Evolutionary conservation across 2,113 vertebrate genomes (phyloP).

Genomic region (Semnopithecus entellus): DNA sequence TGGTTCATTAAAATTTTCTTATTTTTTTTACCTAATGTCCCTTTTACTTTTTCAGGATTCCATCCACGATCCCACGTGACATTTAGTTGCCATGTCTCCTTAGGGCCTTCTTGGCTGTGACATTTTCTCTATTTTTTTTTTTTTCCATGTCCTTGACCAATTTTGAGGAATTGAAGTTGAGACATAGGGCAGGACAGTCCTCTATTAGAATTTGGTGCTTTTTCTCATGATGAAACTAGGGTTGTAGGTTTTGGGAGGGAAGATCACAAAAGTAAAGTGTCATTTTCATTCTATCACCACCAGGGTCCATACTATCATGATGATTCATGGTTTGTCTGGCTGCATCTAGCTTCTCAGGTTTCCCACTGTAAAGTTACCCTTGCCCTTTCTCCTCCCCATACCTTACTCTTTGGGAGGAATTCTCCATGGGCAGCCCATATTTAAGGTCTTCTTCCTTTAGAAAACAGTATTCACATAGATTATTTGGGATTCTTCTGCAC

Average conservation of each 20-base stretch:
- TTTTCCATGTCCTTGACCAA: background rate
- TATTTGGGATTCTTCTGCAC: background rate
- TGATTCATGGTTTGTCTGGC: background rate
- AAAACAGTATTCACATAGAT: too few relatives aligned
- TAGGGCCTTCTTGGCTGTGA: background rate
- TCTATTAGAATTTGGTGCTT: background rate
- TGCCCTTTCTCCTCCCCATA: rapidly evolving
- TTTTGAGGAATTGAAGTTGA: background rate
- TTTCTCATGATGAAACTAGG: background rate
- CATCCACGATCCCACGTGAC: background rate
- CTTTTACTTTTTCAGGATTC: background rate
- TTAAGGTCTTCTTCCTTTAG: background rate
- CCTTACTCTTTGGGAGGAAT: too few relatives aligned
- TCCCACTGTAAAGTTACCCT: background rate
- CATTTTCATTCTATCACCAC: background rate
- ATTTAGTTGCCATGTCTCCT: background rate
- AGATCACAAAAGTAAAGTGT: background rate
- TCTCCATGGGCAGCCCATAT: background rate
- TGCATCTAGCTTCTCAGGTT: background rate
- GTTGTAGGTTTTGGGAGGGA: background rate
- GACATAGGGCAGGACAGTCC: too few relatives aligned
- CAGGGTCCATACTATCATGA: background rate
- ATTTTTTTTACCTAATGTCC: background rate
- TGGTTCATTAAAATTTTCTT: background rate
- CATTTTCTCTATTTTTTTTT: background rate